Evolutionary conservation across 2,888 invertebrate species (phyloP).

Genomic region (Alentia gelatinosa): DNA sequence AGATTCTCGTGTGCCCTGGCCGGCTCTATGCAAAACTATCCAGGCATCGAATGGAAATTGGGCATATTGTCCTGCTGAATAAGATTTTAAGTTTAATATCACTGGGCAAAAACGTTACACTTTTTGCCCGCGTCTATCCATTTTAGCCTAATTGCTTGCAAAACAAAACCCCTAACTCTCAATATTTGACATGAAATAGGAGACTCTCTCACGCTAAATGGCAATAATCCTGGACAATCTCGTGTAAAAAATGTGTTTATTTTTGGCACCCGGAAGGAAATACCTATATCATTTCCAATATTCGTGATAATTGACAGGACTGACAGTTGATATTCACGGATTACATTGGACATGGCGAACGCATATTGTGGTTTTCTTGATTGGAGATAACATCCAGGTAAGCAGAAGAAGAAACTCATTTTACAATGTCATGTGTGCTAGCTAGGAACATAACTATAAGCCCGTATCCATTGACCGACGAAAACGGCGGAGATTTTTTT

Average conservation of each 20-base stretch:
- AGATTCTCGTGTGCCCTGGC: not conserved
- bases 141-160: conserved; percentile 3
- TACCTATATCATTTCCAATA: not conserved
- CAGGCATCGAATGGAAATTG: not conserved
- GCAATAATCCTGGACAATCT: not conserved
- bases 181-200: not conserved
- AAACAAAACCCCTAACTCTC: not conserved
- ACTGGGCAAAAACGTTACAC: not conserved
- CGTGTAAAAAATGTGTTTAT: not conserved
- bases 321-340: too few relatives aligned
- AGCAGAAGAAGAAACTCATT: too few relatives aligned
- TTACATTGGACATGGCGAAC: too few relatives aligned
- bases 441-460: too few relatives aligned
- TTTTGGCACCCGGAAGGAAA: not conserved
- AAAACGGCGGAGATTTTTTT: too few relatives aligned
- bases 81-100: conserved; percentile 3
- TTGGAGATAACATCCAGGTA: too few relatives aligned
- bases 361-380: too few relatives aligned
- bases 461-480: too few relatives aligned
- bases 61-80: not conserved
- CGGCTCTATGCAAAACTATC: not conserved
- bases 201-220: not conserved
- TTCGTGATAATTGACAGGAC: not conserved
- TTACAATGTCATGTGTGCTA: too few relatives aligned
- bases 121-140: not conserved